Conservation (phyloP, 1,140 invertebrate species). For the Atta colombica region DNA sequence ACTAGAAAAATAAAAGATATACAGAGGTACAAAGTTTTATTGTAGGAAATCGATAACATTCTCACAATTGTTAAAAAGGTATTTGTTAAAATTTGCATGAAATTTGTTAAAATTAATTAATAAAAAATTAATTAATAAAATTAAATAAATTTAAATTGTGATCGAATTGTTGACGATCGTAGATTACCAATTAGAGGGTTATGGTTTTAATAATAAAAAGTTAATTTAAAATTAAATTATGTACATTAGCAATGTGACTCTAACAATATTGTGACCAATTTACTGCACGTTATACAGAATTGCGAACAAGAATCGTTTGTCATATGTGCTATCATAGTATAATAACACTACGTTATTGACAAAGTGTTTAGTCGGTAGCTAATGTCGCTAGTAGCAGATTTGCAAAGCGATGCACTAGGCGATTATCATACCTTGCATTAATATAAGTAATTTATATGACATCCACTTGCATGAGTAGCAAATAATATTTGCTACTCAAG, state of each 20-base stretch:
- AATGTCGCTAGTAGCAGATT: conserved; percentile 26
- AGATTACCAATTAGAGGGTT: background rate
- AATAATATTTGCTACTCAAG: background rate
- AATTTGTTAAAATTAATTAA: background rate
- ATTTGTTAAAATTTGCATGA: background rate
- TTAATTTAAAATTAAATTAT: background rate
- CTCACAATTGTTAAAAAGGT: background rate
- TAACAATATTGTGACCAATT: background rate
- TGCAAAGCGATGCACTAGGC: background rate
- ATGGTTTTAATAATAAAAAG: background rate
- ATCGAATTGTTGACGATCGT: background rate
- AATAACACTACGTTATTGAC: conserved; percentile 7
- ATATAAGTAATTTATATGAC: background rate
- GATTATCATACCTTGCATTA: conserved; percentile 32
- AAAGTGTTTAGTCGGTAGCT: conserved; percentile 6
- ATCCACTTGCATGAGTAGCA: background rate
- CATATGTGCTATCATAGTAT: background rate
- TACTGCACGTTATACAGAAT: background rate
- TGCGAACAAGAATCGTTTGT: conserved; percentile 2
- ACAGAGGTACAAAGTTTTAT: background rate
- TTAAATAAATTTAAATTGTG: background rate
- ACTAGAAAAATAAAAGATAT: background rate
- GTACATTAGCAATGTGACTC: background rate
- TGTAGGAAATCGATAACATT: background rate
- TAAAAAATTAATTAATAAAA: background rate